Base-by-base conservation (phyloP, 2,888 invertebrate species). In the Noctua janthina region DNA sequence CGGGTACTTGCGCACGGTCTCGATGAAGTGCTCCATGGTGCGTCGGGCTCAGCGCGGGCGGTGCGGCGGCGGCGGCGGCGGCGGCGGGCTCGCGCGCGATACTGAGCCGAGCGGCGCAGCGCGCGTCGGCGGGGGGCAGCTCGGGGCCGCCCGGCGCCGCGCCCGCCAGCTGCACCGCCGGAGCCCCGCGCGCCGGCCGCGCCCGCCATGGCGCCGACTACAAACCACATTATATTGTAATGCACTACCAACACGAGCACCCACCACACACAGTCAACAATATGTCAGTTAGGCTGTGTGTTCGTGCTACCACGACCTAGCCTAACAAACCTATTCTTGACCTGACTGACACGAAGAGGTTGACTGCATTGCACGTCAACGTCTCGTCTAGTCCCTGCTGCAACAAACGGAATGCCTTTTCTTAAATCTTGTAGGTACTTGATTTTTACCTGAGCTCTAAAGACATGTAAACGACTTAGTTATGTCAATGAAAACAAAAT, bases 21-120 rank as follows among this genome's bases (percentile, higher is more conserved):
- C 95, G 84, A 96, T 96, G 93, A 96, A 94, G 89, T 94, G 96
- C 90, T 96, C 96, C 96, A 96, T 96, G 91, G 88, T 91, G 89
- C 82, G 75, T 89, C 83, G 75, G 82, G 87, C 86, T 88, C 39
- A 83, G 85, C 85, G 77, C 79, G 89, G 84, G 86, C 86, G 86
- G 78, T 78, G 81, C 86, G 79, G 76, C 86, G 82, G 81, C 80
- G 78, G 89, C 86, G 83, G 82, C 87, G 83, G 83, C 86, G 78
- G 83, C 90, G 87, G 90, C 91, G 90, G 89, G 89, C 90, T 86
- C 90, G 89, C 90, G 88, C 89, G 84, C 78, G 77, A 74, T 73
- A 88, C 89, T 87, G 88, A 88, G 84, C 83, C 82, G 83, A 54
- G 85, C 84, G 76, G 83, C 85, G 76, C 72, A 29, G 81, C 74